Conservation (phyloP, 2,797 vertebrate genomes). For the Manis pentadactyla region DNA sequence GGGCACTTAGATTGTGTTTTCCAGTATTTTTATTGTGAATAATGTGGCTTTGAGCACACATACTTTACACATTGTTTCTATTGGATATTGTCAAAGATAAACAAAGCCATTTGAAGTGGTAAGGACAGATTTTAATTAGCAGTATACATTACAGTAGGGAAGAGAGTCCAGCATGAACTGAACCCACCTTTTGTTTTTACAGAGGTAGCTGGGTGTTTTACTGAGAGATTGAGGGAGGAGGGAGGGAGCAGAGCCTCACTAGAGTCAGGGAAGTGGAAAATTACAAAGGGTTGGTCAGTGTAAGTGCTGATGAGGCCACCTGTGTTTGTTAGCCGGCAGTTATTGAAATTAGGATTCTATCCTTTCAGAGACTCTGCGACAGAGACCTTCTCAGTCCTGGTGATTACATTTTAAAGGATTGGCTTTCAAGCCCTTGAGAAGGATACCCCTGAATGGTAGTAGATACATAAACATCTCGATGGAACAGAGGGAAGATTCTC, state of each 20-base stretch:
- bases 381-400: background rate
- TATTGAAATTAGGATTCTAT: background rate
- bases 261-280: background rate
- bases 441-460: background rate
- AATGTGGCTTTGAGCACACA: background rate
- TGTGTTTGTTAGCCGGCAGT: background rate
- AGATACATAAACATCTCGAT: background rate
- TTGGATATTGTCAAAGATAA: background rate
- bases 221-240: background rate
- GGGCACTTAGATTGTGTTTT: background rate
- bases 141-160: background rate
- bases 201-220: background rate
- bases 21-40: background rate
- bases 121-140: conserved; percentile 12
- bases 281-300: background rate
- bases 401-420: background rate
- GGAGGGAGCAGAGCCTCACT: background rate
- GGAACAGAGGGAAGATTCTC: background rate
- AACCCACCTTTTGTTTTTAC: background rate
- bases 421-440: conserved; percentile 8
- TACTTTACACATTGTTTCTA: background rate
- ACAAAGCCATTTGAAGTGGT: background rate
- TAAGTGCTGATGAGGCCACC: background rate
- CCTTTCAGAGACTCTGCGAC: background rate
- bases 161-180: background rate